These are phyloP conservation scores for Arion vulgaris DNA, from an alignment of 1,140 invertebrate species.

Conservation along the genomic window DNA sequence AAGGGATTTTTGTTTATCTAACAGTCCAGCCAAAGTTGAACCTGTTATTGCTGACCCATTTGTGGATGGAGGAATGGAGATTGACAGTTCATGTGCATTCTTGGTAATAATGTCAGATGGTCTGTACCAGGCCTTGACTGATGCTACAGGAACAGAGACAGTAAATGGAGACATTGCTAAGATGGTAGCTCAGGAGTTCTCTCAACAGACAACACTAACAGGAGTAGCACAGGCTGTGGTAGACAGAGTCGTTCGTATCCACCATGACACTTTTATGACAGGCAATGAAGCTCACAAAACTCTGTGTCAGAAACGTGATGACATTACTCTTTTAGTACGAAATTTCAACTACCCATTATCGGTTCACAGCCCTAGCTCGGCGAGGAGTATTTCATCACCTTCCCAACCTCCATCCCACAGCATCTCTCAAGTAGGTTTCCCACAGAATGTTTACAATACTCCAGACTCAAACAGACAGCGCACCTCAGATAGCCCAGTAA, in stretches of 20 bases:
- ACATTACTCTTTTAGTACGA: slow-evolving; percentile 87
- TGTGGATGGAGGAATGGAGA: slow-evolving; percentile 82
- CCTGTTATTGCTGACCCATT: slow-evolving; percentile 89
- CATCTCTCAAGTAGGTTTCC: slow-evolving; percentile 18
- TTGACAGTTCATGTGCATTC: slow-evolving; percentile 86
- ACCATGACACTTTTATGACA: slow-evolving; percentile 84
- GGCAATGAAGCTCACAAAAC: slow-evolving; percentile 56
- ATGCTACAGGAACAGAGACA: slow-evolving; percentile 80
- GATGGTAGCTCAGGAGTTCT: slow-evolving; percentile 78
- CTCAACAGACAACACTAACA: slow-evolving; percentile 83
- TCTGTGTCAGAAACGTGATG: slow-evolving; percentile 78
- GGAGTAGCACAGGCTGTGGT: slow-evolving; percentile 90
- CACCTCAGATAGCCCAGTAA: slow-evolving; percentile 48
- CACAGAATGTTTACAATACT: slow-evolving; percentile 19
- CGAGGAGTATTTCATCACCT: slow-evolving; percentile 47
- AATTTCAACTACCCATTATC: slow-evolving; percentile 88
- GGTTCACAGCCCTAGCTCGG: slow-evolving; percentile 55
- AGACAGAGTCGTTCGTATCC: slow-evolving; percentile 86
- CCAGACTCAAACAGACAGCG: slow-evolving; percentile 32
- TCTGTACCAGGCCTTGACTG: slow-evolving; percentile 86
- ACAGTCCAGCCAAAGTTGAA: slow-evolving; percentile 78
- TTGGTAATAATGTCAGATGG: slow-evolving; percentile 89
- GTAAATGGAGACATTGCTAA: slow-evolving; percentile 68
- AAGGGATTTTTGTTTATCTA: neutral
- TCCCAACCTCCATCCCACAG: slow-evolving; percentile 26